Conservation (phyloP, 2,797 vertebrate species). For the Spinus olivaceus region DNA sequence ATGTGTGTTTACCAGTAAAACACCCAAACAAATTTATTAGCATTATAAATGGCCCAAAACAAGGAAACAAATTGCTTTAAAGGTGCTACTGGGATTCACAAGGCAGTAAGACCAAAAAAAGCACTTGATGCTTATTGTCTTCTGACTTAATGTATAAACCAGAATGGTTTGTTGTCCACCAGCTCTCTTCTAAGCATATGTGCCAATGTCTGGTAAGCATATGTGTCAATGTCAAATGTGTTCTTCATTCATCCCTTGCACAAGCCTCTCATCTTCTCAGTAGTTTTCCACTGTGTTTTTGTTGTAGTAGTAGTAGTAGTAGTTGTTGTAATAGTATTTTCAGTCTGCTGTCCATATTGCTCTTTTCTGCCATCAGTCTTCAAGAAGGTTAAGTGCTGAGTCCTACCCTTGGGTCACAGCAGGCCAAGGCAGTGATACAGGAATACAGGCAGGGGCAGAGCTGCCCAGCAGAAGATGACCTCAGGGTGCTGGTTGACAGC, state of each 20-base stretch:
- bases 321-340: neutral
- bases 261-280: neutral
- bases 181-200: neutral
- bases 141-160: neutral
- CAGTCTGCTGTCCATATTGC: neutral
- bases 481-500: neutral
- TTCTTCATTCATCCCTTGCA: neutral
- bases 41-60: neutral
- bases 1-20: neutral
- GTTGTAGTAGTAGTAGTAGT: neutral
- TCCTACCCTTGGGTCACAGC: neutral
- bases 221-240: neutral
- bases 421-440: neutral
- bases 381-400: neutral
- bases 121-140: neutral
- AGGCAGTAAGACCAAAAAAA: neutral
- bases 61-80: neutral
- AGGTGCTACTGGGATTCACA: neutral
- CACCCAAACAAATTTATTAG: neutral
- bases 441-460: neutral
- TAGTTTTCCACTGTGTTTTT: neutral
- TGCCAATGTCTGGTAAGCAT: neutral
- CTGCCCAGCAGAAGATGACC: neutral
- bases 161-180: neutral
- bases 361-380: neutral